Conservation (phyloP, 2,113 vertebrate genomes). For the Pedetes capensis region DNA sequence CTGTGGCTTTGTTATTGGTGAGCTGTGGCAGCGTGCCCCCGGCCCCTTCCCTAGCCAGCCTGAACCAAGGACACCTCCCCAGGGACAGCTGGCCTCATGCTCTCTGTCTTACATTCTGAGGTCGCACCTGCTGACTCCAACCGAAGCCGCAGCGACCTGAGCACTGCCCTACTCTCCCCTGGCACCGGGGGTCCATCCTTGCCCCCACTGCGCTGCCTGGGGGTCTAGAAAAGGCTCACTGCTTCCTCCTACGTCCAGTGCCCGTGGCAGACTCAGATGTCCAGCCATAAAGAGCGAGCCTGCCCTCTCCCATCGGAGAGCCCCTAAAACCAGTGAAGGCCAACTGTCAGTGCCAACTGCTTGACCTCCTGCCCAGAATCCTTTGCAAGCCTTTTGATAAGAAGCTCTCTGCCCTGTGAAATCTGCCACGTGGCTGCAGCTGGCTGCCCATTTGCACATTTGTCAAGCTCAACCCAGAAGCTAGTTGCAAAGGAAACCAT, state of each 20-base stretch:
- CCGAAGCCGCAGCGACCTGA: too few relatives aligned
- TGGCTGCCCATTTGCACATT: constrained; percentile 24
- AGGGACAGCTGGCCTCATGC: accelerated
- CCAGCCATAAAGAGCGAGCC: not conserved
- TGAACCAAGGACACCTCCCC: accelerated
- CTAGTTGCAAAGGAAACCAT: not conserved
- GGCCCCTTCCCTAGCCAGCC: too few relatives aligned
- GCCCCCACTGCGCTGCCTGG: accelerated
- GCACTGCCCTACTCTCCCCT: accelerated
- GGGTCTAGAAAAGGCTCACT: not conserved
- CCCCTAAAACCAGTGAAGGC: not conserved
- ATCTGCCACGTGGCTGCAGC: not conserved
- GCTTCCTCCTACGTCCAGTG: not conserved
- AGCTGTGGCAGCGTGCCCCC: accelerated
- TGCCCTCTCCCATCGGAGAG: not conserved
- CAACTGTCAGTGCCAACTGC: not conserved
- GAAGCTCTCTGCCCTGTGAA: not conserved
- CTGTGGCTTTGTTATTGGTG: not conserved
- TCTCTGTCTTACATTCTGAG: not conserved
- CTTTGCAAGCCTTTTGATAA: constrained; percentile 58
- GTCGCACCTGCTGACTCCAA: too few relatives aligned
- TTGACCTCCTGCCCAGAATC: constrained; percentile 47
- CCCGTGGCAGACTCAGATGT: not conserved
- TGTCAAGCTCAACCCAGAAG: constrained; percentile 34
- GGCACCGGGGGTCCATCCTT: accelerated